Percentiles rank a stretch among this genome's conserved stretches.
These are phyloP conservation scores for Oryzias curvinotus DNA, from an alignment of 2,113 vertebrate species.

Conservation along the genomic window DNA sequence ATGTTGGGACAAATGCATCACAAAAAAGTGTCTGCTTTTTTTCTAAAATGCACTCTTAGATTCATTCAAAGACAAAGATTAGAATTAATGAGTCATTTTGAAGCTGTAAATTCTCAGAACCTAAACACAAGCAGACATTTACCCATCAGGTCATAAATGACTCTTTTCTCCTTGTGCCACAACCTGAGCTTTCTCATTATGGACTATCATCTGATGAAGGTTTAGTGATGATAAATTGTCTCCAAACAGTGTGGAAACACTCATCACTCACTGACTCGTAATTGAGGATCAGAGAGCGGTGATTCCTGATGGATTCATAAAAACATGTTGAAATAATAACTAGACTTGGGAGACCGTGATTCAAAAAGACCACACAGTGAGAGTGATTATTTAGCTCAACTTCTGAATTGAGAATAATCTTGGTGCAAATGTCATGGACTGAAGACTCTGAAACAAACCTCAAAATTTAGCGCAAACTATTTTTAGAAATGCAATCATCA, in stretches of 20 bases:
- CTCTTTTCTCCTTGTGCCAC: not conserved
- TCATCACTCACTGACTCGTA: not conserved
- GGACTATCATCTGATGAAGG: not conserved
- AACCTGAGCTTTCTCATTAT: not conserved
- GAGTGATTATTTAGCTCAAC: not conserved
- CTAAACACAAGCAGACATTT: not conserved
- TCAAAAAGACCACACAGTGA: not conserved
- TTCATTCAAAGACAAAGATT: no score
- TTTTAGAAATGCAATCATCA: not conserved
- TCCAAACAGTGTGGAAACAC: not conserved
- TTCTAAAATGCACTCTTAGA: no score
- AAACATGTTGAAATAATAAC: conserved; percentile 5
- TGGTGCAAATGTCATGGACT: not conserved
- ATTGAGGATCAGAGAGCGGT: not conserved
- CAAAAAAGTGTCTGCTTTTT: no score
- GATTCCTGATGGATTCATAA: not conserved
- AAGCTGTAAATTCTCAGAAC: not conserved
- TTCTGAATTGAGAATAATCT: not conserved
- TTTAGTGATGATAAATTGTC: not conserved
- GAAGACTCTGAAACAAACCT: not conserved
- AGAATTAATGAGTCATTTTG: no score
- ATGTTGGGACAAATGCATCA: no score
- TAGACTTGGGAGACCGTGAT: no score
- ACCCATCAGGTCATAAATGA: not conserved
- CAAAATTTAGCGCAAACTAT: not conserved